These are phyloP conservation scores for Gymnopithys bicolor DNA, from an alignment of 2,797 vertebrate species.

Conservation along the genomic window DNA sequence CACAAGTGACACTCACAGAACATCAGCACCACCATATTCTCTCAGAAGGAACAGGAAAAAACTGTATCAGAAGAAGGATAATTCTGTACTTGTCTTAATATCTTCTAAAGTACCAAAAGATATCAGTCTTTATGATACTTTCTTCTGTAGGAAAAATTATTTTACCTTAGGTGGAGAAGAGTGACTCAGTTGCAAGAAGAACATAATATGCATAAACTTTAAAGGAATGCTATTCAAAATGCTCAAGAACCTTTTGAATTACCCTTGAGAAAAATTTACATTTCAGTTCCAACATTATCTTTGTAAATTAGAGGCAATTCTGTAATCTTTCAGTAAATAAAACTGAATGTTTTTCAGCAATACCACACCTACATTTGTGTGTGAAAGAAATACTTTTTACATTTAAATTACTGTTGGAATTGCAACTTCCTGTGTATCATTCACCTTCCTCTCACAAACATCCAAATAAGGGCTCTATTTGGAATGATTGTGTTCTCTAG, in stretches of 20 bases:
- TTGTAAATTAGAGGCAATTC: conserved; percentile 5
- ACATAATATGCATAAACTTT: background rate
- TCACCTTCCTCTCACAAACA: background rate
- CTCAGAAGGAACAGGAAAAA: background rate
- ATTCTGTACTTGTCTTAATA: background rate
- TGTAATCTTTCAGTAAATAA: conserved; percentile 20
- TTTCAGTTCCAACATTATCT: background rate
- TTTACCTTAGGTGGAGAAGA: background rate
- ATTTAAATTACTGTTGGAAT: conserved; percentile 14
- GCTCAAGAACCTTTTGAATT: background rate
- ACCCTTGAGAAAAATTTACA: background rate
- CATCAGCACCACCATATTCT: background rate
- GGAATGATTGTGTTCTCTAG: background rate
- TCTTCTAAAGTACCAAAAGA: background rate
- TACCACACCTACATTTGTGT: background rate
- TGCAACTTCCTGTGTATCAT: background rate
- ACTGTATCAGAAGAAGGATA: background rate
- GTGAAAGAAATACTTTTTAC: background rate
- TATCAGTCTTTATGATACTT: background rate
- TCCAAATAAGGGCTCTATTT: background rate
- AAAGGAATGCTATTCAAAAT: background rate
- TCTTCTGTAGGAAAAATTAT: background rate
- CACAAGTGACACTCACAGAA: background rate
- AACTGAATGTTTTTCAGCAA: background rate
- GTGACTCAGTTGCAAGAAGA: background rate